Conservation (phyloP, 2,113 vertebrate species). For the Hirundichthys speculiger region DNA sequence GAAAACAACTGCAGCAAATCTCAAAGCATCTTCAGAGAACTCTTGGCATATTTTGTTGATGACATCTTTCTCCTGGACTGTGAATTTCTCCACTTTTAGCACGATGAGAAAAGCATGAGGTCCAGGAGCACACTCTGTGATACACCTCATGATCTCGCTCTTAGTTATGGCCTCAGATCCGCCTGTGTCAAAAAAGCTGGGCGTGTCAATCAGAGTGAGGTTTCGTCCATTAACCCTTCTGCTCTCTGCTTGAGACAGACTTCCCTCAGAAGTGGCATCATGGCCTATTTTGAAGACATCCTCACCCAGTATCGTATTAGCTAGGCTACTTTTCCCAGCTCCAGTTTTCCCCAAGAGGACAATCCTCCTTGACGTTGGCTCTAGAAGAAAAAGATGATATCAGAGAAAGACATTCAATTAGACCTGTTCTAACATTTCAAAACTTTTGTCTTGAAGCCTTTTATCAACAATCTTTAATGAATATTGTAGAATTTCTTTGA, state of each 20-base stretch:
- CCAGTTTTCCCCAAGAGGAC: slow-evolving; percentile 39
- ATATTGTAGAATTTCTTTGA: too few species aligned
- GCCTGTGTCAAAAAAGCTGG: slow-evolving; percentile 24
- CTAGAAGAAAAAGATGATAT: slow-evolving; percentile 2
- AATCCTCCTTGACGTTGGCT: slow-evolving; percentile 5
- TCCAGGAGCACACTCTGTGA: not conserved
- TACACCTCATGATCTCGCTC: too few species aligned
- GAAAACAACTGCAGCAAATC: slow-evolving; percentile 41
- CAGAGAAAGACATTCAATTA: too few species aligned
- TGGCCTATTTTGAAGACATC: not conserved
- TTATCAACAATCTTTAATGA: too few species aligned
- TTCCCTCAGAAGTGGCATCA: not conserved
- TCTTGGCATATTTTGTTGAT: not conserved
- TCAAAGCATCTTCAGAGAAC: slow-evolving; percentile 32
- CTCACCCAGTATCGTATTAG: slow-evolving; percentile 35
- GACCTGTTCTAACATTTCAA: too few species aligned
- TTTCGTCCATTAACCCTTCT: not conserved
- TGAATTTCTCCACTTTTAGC: slow-evolving; percentile 11
- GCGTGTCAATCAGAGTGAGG: slow-evolving; percentile 41
- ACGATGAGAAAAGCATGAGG: slow-evolving; percentile 25
- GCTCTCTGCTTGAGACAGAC: not conserved
- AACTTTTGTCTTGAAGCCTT: too few species aligned
- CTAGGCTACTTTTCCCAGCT: slow-evolving; percentile 56
- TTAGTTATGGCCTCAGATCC: slow-evolving; percentile 1
- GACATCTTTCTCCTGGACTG: slow-evolving; percentile 20